A percentile compares a stretch with the other conserved stretches of the same genome.
Evolutionary conservation across 2,888 invertebrate genomes (phyloP).

Genomic region (Teinopalpus imperialis): DNA sequence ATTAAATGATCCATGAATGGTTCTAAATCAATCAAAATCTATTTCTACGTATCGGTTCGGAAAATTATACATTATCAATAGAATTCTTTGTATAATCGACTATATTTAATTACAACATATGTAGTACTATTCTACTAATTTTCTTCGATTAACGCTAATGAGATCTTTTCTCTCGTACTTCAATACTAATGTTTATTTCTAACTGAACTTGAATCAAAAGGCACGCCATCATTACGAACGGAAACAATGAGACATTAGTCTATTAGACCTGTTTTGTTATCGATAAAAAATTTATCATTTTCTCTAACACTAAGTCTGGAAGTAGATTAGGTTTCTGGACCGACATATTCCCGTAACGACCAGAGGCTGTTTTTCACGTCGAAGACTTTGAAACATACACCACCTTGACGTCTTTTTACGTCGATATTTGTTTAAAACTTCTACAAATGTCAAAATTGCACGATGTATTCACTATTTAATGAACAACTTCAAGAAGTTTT

Average conservation of each 20-base stretch:
- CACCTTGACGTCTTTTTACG: too few species aligned
- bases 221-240: slow-evolving; percentile 11
- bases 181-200: slow-evolving; percentile 1
- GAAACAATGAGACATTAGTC: slow-evolving; percentile 24
- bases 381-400: too few species aligned
- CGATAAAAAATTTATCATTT: slow-evolving; percentile 8
- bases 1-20: slow-evolving; percentile 8
- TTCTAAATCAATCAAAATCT: slow-evolving; percentile 3
- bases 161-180: background rate
- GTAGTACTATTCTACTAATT: too few species aligned
- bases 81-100: background rate
- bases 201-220: slow-evolving; percentile 5
- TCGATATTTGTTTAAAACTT: too few species aligned
- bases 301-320: slow-evolving; percentile 12
- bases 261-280: background rate
- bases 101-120: background rate
- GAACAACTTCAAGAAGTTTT: too few species aligned
- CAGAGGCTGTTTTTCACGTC: slow-evolving; percentile 17
- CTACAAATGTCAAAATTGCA: too few species aligned
- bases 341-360: slow-evolving; percentile 13
- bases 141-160: too few species aligned
- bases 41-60: background rate
- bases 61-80: slow-evolving; percentile 2
- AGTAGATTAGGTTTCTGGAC: slow-evolving; percentile 24
- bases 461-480: too few species aligned